Evolutionary conservation across 2,888 invertebrate genomes (phyloP).

Genomic region (Clepsis dumicolana): DNA sequence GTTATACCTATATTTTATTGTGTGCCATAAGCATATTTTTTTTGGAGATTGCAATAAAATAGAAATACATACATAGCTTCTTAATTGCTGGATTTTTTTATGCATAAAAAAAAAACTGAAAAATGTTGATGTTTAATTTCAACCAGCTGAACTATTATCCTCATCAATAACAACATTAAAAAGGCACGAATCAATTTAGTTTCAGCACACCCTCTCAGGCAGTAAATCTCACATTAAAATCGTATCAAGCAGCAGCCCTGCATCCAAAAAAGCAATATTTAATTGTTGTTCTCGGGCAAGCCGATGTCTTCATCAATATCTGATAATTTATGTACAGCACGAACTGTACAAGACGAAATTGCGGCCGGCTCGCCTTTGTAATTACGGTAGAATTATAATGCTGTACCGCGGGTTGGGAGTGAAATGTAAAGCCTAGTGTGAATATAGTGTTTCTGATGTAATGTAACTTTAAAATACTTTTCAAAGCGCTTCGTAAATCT

Average conservation of each 20-base stretch:
- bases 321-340: constrained; percentile 85
- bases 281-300: constrained; percentile 74
- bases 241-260: constrained; percentile 48
- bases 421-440: constrained; percentile 7
- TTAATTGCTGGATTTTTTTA: too few relatives aligned
- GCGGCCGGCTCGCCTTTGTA: constrained; percentile 88
- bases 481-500: not conserved
- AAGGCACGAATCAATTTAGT: constrained; percentile 10
- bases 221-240: constrained; percentile 39
- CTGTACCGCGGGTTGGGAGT: constrained; percentile 75
- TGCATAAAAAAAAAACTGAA: too few relatives aligned
- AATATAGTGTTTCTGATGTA: not conserved
- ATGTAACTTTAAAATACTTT: not conserved
- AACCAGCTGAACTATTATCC: too few relatives aligned
- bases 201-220: constrained; percentile 1
- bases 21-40: too few relatives aligned
- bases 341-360: constrained; percentile 85
- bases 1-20: too few relatives aligned
- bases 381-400: constrained; percentile 85
- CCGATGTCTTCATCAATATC: constrained; percentile 87
- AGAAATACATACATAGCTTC: too few relatives aligned
- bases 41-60: too few relatives aligned
- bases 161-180: not conserved
- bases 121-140: too few relatives aligned
- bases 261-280: constrained; percentile 56